phyloP scores from a whole-genome alignment of 2,797 vertebrate genomes.

The Tauraco hartlaubi region DNA sequence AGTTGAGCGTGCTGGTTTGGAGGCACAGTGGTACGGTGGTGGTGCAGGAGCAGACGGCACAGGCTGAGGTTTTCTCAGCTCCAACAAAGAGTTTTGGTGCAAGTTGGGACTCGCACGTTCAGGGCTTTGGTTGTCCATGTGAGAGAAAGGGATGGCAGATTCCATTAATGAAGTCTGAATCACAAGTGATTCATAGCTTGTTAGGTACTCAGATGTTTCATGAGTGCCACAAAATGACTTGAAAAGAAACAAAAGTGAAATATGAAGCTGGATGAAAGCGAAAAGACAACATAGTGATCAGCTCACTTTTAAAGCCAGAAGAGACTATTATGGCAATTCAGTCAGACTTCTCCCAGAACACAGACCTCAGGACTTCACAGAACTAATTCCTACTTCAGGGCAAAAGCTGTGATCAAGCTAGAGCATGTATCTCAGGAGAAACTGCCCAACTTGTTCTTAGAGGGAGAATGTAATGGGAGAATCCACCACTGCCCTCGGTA shows the following conservation, averaged over 20 bases:
- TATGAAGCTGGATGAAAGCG: not conserved
- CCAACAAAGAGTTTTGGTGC: not conserved
- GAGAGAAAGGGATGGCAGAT: not conserved
- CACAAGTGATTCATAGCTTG: constrained; percentile 40
- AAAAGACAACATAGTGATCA: not conserved
- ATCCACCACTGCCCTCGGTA: not conserved
- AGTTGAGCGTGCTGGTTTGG: not conserved
- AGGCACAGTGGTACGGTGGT: not conserved
- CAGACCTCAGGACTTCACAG: not conserved
- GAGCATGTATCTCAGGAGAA: not conserved
- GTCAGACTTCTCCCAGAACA: not conserved
- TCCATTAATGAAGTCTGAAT: not conserved
- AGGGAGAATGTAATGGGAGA: not conserved
- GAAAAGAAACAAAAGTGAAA: constrained; percentile 36
- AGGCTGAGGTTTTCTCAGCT: not conserved
- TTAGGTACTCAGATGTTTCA: not conserved
- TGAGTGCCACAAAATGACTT: not conserved
- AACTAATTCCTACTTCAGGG: not conserved
- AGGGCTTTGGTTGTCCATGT: not conserved
- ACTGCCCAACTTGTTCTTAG: not conserved
- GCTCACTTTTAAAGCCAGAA: not conserved
- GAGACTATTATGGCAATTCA: not conserved
- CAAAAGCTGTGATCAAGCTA: not conserved
- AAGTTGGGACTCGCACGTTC: not conserved
- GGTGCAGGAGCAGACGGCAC: not conserved